A percentile compares a stretch with the other conserved stretches of the same genome.
These are phyloP conservation scores for Margarornis squamiger DNA, from an alignment of 2,797 vertebrate species.

Conservation along the genomic window DNA sequence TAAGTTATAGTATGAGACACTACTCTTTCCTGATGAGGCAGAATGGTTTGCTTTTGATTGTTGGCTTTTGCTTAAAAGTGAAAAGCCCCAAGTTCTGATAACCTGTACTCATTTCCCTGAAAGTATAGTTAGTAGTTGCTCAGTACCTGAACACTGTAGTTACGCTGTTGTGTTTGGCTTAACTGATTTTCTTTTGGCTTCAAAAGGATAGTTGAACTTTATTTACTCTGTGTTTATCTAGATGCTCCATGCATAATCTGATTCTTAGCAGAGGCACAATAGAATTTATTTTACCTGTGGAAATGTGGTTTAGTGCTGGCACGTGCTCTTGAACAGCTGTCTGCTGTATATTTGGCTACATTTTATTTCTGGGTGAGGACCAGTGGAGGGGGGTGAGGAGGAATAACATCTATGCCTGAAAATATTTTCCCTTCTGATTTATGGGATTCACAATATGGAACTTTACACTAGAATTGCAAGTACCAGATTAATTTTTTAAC, in stretches of 20 bases:
- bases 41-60: neutral
- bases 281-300: conserved; percentile 47
- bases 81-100: neutral
- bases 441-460: neutral
- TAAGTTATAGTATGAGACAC: neutral
- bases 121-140: neutral
- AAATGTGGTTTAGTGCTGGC: conserved; percentile 8
- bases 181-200: conserved; percentile 8
- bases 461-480: neutral
- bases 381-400: neutral
- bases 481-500: neutral
- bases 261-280: conserved; percentile 17
- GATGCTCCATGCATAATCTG: neutral
- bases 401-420: neutral
- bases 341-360: conserved; percentile 10
- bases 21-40: neutral
- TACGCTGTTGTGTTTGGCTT: neutral
- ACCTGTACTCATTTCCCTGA: neutral
- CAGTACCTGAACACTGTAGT: neutral
- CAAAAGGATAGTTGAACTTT: conserved; percentile 1
- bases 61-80: neutral
- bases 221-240: conserved; percentile 25
- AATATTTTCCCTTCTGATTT: conserved; percentile 20
- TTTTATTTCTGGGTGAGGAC: conserved; percentile 26
- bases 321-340: conserved; percentile 30